Evolutionary conservation across 2,888 invertebrate species (phyloP), one percentile per base, ranked within the genome.

Genomic region (Drosophila algonquin): DNA sequence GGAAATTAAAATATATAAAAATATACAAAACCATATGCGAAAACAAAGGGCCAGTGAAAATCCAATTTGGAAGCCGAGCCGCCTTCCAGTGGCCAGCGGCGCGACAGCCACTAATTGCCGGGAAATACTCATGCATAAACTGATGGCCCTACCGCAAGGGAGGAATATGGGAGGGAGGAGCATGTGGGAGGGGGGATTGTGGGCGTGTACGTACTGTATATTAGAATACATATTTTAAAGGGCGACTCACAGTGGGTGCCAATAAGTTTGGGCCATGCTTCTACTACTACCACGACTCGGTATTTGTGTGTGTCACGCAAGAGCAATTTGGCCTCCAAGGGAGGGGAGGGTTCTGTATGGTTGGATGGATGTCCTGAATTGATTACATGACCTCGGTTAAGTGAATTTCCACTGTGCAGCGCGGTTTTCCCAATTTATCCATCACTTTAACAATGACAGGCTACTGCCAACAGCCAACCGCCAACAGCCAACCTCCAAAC

Each of bases 371-470:
- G 40, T 6, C 40, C 40, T 40, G 40, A 40, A 40, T 40, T n/a
- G 40, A 14, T 40, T 14, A 40, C 40, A 40, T 40, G 40, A 40
- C 6, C 40, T 6, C 40, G 40, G 40, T 21, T 45, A 2, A 16
- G 9, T 50, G 21, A 35, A n/a, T 54, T 54, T 53, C 6, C 18
- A 51, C 18, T 27, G 75, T 27, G 53, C 24, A 27, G 24, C 50
- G 50, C 21, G 48, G 69, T 47, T 75, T 54, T 50, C 48, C 16
- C 40, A 68, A 57, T 71, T 75, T 71, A 54, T 67, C 40, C 54
- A 47, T 75, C 50, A 75, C 35, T 54, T 57, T 58, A 44, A 54
- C 58, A 58, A 24, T 21, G 70, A 58, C 48, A 46, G 55, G 40
- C 2, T 40, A 6, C 47, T 40, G 40, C 35, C 35, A 48, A 14